Evolutionary conservation across 2,888 invertebrate genomes (phyloP).

Genomic region (Cepaea hortensis): DNA sequence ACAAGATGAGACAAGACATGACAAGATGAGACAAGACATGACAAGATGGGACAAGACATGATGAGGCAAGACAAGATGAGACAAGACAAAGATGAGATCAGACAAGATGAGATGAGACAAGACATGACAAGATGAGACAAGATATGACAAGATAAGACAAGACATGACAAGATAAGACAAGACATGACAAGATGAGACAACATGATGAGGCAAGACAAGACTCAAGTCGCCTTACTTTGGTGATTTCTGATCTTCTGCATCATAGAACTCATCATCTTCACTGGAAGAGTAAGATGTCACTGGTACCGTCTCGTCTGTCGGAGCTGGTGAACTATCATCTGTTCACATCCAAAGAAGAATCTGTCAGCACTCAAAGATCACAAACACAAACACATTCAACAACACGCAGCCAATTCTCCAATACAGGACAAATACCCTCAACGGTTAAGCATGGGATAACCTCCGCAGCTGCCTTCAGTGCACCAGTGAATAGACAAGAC

Average conservation of each 20-base stretch:
- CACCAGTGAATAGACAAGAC: no score
- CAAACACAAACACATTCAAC: no score
- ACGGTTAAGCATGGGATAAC: no score
- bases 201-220: not conserved
- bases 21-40: no score
- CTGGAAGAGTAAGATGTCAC: slow-evolving; percentile 97
- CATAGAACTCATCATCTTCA: slow-evolving; percentile 87
- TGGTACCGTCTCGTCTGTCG: slow-evolving; percentile 79
- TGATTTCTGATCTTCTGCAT: slow-evolving; percentile 78
- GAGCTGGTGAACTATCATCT: slow-evolving; percentile 28
- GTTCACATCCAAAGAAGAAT: no score
- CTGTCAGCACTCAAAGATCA: no score
- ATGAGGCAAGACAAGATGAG: not conserved
- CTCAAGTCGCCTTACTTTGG: slow-evolving; percentile 31
- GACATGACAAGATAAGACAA: not conserved
- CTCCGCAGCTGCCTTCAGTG: no score
- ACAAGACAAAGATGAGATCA: not conserved
- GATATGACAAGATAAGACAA: not conserved
- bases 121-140: not conserved
- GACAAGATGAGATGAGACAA: not conserved
- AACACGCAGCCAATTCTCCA: no score
- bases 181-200: not conserved
- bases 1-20: not conserved
- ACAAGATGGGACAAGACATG: not conserved
- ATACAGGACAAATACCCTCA: no score